These are phyloP conservation scores for Gonocerus acuteangulatus DNA, from an alignment of 2,888 invertebrate genomes.

Conservation along the genomic window DNA sequence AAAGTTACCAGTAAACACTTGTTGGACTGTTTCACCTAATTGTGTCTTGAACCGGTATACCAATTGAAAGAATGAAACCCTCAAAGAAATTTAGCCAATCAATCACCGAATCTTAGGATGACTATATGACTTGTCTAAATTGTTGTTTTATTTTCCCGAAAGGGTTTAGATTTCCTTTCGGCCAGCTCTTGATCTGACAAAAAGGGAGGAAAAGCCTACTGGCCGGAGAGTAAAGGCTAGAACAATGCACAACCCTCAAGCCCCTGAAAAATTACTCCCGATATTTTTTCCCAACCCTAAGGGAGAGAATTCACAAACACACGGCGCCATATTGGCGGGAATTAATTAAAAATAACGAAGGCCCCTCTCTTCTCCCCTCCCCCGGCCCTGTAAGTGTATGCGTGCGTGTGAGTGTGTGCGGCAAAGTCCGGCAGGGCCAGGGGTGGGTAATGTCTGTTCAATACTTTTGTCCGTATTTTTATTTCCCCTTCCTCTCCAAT, in stretches of 20 bases:
- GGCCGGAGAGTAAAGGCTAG: no score
- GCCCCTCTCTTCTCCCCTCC: constrained; percentile 1
- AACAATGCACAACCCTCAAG: not conserved
- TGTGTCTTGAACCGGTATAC: no score
- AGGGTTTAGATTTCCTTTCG: no score
- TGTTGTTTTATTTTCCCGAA: no score
- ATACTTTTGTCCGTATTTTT: constrained; percentile 36
- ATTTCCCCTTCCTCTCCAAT: constrained; percentile 26
- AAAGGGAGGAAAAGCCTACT: no score
- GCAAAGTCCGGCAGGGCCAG: not conserved
- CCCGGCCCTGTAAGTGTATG: constrained; percentile 1
- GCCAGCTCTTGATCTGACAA: no score
- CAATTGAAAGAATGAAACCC: no score
- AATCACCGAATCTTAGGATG: no score
- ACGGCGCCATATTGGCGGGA: constrained; percentile 36
- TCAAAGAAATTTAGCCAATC: no score
- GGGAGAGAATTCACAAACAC: constrained; percentile 26
- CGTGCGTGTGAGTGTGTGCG: constrained; percentile 9
- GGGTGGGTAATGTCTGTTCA: constrained; percentile 36
- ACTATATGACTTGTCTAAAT: no score
- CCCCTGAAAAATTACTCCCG: constrained; percentile 22
- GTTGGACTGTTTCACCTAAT: no score
- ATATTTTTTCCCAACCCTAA: constrained; percentile 19
- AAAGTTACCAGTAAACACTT: no score
- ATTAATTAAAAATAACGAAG: constrained; percentile 38